These are phyloP conservation scores for Nibea coibor DNA, from an alignment of 2,113 vertebrate species.

Conservation along the genomic window DNA sequence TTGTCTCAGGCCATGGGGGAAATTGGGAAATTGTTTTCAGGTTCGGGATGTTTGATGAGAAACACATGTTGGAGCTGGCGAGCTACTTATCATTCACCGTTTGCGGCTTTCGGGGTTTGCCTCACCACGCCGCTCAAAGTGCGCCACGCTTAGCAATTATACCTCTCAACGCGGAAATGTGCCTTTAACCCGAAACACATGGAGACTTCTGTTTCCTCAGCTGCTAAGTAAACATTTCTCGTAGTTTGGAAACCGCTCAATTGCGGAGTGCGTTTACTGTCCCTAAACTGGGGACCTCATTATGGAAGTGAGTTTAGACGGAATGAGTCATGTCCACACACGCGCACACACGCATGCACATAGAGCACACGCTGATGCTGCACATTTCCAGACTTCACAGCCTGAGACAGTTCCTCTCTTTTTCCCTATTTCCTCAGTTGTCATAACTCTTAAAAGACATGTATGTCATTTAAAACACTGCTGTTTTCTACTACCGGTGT, in stretches of 20 bases:
- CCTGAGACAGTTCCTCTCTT: slow-evolving; percentile 29
- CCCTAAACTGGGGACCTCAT: slow-evolving; percentile 68
- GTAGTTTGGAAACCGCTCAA: slow-evolving; percentile 79
- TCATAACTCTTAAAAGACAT: slow-evolving; percentile 19
- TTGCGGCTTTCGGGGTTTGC: slow-evolving; percentile 82
- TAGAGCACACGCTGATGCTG: slow-evolving; percentile 32
- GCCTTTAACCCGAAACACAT: slow-evolving; percentile 90
- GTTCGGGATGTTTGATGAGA: slow-evolving; percentile 88
- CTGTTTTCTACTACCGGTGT: slow-evolving; percentile 39
- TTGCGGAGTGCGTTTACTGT: slow-evolving; percentile 66
- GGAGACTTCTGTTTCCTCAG: slow-evolving; percentile 90
- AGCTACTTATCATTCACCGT: slow-evolving; percentile 81
- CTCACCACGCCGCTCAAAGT: slow-evolving; percentile 78
- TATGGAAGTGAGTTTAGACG: slow-evolving; percentile 59
- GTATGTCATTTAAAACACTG: neutral
- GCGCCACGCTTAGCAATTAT: slow-evolving; percentile 85
- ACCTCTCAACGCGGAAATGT: slow-evolving; percentile 87
- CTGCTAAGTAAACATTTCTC: slow-evolving; percentile 92
- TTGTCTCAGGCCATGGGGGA: slow-evolving; percentile 90
- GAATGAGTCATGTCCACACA: slow-evolving; percentile 46
- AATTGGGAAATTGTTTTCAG: slow-evolving; percentile 93
- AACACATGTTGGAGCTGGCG: slow-evolving; percentile 89
- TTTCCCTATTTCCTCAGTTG: slow-evolving; percentile 33
- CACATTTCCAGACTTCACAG: slow-evolving; percentile 51
- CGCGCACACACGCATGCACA: slow-evolving; percentile 7